These are phyloP conservation scores for Saturnia pavonia DNA, from an alignment of 2,888 invertebrate genomes.

Conservation along the genomic window DNA sequence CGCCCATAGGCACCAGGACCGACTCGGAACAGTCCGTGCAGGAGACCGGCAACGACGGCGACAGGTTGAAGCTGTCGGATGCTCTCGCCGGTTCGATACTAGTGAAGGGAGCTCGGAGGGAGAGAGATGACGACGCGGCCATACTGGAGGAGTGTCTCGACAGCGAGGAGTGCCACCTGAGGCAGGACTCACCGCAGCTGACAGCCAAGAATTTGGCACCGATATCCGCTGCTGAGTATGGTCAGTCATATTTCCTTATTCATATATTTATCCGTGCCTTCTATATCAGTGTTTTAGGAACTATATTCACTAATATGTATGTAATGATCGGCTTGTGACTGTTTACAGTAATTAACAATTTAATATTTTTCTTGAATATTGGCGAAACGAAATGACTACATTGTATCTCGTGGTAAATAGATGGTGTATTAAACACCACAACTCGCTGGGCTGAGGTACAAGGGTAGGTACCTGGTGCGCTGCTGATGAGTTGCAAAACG, in stretches of 20 bases:
- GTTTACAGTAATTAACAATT: too few relatives aligned
- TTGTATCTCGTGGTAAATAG: too few relatives aligned
- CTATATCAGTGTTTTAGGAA: too few relatives aligned
- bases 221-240: slow-evolving; percentile 52
- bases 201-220: slow-evolving; percentile 46
- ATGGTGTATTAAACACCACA: too few relatives aligned
- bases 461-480: too few relatives aligned
- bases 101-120: slow-evolving; percentile 42
- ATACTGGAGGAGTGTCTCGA: slow-evolving; percentile 58
- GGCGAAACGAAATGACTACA: too few relatives aligned
- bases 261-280: too few relatives aligned
- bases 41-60: slow-evolving; percentile 35
- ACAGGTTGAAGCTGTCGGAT: slow-evolving; percentile 38
- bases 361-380: too few relatives aligned
- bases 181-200: slow-evolving; percentile 40
- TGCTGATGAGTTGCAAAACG: too few relatives aligned
- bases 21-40: slow-evolving; percentile 48
- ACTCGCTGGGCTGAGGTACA: too few relatives aligned
- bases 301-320: too few relatives aligned
- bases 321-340: too few relatives aligned
- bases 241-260: slow-evolving; percentile 35
- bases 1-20: slow-evolving; percentile 53
- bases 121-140: slow-evolving; percentile 43
- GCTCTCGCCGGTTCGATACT: slow-evolving; percentile 52
- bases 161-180: slow-evolving; percentile 32